Percentiles rank a stretch among this genome's conserved stretches.
phyloP scores from a whole-genome alignment of 2,113 vertebrate species.

The Ceyx melanurus region DNA sequence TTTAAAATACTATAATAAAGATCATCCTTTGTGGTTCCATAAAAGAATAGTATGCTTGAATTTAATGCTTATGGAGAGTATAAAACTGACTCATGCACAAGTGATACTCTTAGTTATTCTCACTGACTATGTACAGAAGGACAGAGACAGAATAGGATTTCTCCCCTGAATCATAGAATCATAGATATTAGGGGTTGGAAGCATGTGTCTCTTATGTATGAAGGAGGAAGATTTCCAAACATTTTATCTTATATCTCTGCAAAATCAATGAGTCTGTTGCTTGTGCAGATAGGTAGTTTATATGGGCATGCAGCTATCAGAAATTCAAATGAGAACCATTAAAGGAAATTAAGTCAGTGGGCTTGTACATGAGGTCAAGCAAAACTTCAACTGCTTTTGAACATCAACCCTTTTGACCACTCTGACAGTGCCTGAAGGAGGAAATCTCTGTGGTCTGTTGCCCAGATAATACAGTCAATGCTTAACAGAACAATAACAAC shows the following conservation, averaged over 20 bases:
- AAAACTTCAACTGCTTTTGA: not conserved
- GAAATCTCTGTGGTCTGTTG: not conserved
- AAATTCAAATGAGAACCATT: not conserved
- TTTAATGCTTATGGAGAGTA: not conserved
- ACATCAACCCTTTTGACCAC: not conserved
- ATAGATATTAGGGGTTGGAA: not conserved
- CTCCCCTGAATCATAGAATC: no score
- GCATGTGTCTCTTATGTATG: not conserved
- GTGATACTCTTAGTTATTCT: not conserved
- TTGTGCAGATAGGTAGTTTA: not conserved
- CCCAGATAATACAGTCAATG: not conserved
- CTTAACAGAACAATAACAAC: not conserved
- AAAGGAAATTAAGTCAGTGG: not conserved
- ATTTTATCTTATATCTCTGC: not conserved
- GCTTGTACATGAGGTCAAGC: not conserved
- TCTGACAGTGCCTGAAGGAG: not conserved
- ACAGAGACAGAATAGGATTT: not conserved
- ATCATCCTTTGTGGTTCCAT: not conserved
- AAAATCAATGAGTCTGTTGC: not conserved
- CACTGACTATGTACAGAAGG: not conserved
- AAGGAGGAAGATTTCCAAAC: not conserved
- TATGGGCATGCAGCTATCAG: not conserved
- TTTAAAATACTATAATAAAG: constrained; percentile 10
- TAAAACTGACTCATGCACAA: not conserved
- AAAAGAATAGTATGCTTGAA: not conserved